Evolutionary conservation across 2,113 vertebrate species (phyloP).

Genomic region (Rhabdornis inornatus): DNA sequence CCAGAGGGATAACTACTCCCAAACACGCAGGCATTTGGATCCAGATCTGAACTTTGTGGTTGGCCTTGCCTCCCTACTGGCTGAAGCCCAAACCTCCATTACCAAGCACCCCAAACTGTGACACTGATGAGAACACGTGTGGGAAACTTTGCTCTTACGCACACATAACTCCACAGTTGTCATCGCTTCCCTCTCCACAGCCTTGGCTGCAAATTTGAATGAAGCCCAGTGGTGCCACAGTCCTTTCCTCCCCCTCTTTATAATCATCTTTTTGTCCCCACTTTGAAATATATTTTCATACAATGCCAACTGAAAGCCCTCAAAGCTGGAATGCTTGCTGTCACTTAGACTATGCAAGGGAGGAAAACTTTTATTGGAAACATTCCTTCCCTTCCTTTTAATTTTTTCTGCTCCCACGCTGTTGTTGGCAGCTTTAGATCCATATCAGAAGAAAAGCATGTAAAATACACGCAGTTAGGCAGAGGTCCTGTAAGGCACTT

Average conservation of each 20-base stretch:
- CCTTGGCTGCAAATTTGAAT: not conserved
- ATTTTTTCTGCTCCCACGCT: slow-evolving; percentile 42
- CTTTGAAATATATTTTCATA: slow-evolving; percentile 12
- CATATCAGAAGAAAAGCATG: slow-evolving; percentile 16
- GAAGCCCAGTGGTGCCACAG: not conserved
- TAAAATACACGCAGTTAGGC: slow-evolving; percentile 1
- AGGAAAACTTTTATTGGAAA: slow-evolving; percentile 52
- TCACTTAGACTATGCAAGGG: slow-evolving; percentile 4
- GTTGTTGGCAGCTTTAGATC: slow-evolving; percentile 51
- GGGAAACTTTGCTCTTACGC: slow-evolving; percentile 40
- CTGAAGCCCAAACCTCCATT: not conserved
- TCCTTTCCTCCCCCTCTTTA: not conserved
- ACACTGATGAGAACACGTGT: not conserved
- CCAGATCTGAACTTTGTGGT: slow-evolving; percentile 6
- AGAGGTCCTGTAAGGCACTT: slow-evolving; percentile 6
- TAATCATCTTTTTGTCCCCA: not conserved
- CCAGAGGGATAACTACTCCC: not conserved
- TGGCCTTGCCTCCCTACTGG: not conserved
- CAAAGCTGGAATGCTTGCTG: slow-evolving; percentile 33
- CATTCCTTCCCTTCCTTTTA: slow-evolving; percentile 11
- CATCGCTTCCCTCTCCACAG: not conserved
- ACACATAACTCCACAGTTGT: not conserved
- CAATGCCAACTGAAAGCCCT: slow-evolving; percentile 10
- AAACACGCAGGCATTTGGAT: not conserved
- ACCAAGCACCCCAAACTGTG: slow-evolving; percentile 3